Evolutionary conservation across 2,888 invertebrate species (phyloP), one percentile per base, ranked within the genome.

Genomic region (Brachylomia viminalis): DNA sequence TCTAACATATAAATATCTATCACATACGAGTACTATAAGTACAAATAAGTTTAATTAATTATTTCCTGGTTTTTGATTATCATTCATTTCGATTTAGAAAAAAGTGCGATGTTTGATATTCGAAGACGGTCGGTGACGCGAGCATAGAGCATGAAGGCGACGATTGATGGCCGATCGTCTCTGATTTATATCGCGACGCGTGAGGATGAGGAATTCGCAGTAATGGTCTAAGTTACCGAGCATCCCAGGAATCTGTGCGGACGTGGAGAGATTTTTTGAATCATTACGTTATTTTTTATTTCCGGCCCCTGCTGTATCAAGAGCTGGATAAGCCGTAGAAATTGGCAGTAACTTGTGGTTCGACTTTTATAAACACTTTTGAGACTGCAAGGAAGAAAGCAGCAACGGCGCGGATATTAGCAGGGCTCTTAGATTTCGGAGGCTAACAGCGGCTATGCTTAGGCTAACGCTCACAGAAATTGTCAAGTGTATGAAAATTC

Each of bases 121-220:
- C 38, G 67, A 68, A 72, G 82, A 58, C 59, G 70, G 33, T 52
- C 59, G 79, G 75, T 65, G 84, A 75, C 82, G 83, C 65, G 75
- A 47, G 42, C 75, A 86, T 61, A 65, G 69, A 79, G 66, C 86
- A 79, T 86, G 73, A 80, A 74, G 76, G 77, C 62, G 77, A 84
- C 86, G 75, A 82, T 84, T 84, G 86, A 86, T 86, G 73, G 62
- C 58, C 72, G 72, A 80, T 79, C 73, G 75, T 15, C 5, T 73
- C 65, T 80, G 84, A 86, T 86, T 80, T 80, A 86, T 81, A 78
- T 72, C 49, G 27, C 59, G 47, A 69, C 38, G 77, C 30, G 30
- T 69, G 73, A 56, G 68, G 71, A 62, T 61, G 70, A 77, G 75
- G 77, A 64, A 84, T 84, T 77, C 27, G 67, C 70, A 10, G 71